Conservation (phyloP, 2,888 invertebrate genomes). For the Papilio gigon region DNA sequence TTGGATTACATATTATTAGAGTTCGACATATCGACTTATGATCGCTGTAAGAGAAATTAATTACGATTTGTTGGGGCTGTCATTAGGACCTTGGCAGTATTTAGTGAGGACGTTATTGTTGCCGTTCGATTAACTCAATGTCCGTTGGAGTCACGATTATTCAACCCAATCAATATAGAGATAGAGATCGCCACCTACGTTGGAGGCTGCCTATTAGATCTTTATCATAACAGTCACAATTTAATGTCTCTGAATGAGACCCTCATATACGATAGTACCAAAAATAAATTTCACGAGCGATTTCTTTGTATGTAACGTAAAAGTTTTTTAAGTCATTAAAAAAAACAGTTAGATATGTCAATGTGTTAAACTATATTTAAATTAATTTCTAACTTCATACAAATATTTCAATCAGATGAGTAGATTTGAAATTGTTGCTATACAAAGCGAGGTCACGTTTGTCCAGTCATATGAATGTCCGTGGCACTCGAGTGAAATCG, state of each 20-base stretch:
- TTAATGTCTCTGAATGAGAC: neutral
- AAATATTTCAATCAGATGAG: neutral
- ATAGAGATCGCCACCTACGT: neutral
- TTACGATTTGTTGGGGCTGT: slow-evolving; percentile 16
- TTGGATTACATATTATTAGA: slow-evolving; percentile 24
- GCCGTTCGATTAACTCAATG: slow-evolving; percentile 10
- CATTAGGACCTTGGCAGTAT: slow-evolving; percentile 17
- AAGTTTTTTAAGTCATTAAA: too few relatives aligned
- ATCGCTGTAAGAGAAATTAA: slow-evolving; percentile 4
- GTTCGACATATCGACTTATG: slow-evolving; percentile 16
- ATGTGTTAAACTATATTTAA: neutral
- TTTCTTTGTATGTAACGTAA: too few relatives aligned
- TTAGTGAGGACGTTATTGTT: neutral
- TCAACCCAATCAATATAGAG: slow-evolving; percentile 12
- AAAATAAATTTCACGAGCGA: neutral
- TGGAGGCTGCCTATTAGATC: neutral
- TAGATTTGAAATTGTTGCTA: neutral
- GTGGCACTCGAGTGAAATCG: slow-evolving; percentile 12
- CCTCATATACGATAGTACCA: too few relatives aligned
- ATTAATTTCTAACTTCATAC: neutral
- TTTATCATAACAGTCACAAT: neutral
- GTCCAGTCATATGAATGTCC: neutral
- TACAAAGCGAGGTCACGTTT: neutral
- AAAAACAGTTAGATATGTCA: too few relatives aligned
- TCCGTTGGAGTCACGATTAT: slow-evolving; percentile 19